phyloP scores from a whole-genome alignment of 2,888 invertebrate species.

The Meliscaeva auricollis region DNA sequence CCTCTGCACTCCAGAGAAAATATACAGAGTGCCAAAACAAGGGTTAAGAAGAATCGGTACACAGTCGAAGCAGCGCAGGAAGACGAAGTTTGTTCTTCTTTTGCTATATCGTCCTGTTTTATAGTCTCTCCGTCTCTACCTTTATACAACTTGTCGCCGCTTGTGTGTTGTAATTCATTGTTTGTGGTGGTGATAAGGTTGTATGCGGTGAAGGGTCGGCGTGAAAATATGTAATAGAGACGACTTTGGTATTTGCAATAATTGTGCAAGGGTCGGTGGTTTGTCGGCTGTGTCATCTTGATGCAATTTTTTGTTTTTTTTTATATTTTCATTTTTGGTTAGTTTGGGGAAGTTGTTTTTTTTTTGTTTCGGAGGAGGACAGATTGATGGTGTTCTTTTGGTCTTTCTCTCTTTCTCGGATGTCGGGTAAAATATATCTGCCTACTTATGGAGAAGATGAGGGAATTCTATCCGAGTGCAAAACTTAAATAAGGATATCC shows the following conservation, averaged over 20 bases:
- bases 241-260: conserved; percentile 72
- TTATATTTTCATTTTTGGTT: neutral
- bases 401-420: conserved; percentile 7
- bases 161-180: conserved; percentile 68
- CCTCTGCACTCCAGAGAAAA: conserved; percentile 23
- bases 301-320: conserved; percentile 36
- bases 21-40: conserved; percentile 70
- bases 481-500: conserved; percentile 52
- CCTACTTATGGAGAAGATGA: neutral
- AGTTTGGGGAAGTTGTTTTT: neutral
- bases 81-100: conserved; percentile 32
- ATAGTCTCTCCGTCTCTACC: neutral
- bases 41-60: conserved; percentile 63
- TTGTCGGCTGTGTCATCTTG: conserved; percentile 57
- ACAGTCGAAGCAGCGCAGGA: neutral
- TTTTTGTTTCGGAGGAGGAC: neutral
- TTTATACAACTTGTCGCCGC: neutral
- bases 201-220: conserved; percentile 68
- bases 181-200: conserved; percentile 68
- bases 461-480: neutral
- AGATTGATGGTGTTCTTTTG: neutral
- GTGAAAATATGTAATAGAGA: conserved; percentile 64
- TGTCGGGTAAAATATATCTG: neutral
- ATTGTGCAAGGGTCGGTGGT: conserved; percentile 71
- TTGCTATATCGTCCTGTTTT: conserved; percentile 13